Evolutionary conservation across 1,140 invertebrate species (phyloP).

Genomic region (Teleogryllus occipitalis): DNA sequence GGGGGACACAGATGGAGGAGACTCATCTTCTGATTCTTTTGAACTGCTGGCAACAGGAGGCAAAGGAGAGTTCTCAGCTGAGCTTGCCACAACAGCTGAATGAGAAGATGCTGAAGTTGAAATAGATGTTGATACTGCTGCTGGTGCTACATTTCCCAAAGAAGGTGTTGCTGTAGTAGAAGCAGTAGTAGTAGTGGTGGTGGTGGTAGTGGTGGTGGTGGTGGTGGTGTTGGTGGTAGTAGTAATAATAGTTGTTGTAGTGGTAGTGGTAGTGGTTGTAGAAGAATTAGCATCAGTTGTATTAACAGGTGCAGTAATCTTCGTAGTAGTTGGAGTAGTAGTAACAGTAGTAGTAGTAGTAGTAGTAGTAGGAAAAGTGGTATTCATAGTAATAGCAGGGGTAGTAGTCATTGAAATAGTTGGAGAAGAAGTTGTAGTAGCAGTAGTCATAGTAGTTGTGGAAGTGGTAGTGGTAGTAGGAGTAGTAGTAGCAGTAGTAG

Average conservation of each 20-base stretch:
- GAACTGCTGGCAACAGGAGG: slow-evolving; percentile 10
- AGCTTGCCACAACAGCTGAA: slow-evolving; percentile 18
- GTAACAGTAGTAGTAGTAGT: background rate
- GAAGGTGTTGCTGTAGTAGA: background rate
- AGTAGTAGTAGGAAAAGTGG: background rate
- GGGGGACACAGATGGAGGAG: slow-evolving; percentile 16
- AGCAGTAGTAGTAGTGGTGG: background rate
- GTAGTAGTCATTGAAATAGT: background rate
- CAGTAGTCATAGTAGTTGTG: background rate
- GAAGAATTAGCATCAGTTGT: background rate
- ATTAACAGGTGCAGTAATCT: background rate
- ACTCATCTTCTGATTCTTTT: slow-evolving; percentile 18
- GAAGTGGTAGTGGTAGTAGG: background rate
- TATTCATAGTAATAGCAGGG: background rate
- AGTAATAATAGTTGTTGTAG: background rate
- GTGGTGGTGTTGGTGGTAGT: background rate
- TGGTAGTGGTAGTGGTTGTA: background rate
- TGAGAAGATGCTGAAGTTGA: slow-evolving; percentile 10
- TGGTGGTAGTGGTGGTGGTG: too few relatives aligned
- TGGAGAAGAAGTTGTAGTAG: background rate
- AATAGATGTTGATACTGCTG: background rate
- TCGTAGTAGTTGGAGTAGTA: background rate
- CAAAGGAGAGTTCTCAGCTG: background rate
- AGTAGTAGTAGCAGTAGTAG: slow-evolving; percentile 7
- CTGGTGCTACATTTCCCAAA: background rate